Percentiles rank a stretch among this genome's conserved stretches.
phyloP scores from a whole-genome alignment of 30 jellyfish, hydroid and myxozoan genomes.

The Hydractinia symbiolongicarpus region DNA sequence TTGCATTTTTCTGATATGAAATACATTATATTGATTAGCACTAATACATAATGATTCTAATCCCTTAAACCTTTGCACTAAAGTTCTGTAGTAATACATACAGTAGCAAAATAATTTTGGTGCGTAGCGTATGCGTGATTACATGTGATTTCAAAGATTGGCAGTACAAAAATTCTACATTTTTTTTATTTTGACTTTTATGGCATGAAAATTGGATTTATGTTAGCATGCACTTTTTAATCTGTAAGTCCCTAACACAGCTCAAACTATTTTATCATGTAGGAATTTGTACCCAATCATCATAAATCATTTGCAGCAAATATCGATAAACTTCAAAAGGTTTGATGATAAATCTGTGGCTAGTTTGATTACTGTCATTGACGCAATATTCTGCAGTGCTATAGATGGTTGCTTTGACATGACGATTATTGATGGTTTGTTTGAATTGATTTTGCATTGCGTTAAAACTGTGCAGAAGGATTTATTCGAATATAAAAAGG shows the following conservation, averaged over 20 bases:
- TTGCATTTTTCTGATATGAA: background rate
- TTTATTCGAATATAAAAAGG: background rate
- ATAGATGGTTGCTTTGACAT: background rate
- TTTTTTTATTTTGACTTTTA: background rate
- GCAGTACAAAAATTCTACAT: background rate
- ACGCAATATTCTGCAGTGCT: background rate
- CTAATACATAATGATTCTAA: too few species aligned
- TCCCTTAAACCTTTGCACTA: too few species aligned
- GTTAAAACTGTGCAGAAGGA: slow-evolving; percentile 15
- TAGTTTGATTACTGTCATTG: slow-evolving; percentile 11
- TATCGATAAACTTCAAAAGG: background rate
- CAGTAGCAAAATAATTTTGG: too few species aligned
- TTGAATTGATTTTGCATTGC: slow-evolving; percentile 4
- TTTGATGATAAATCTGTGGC: slow-evolving; percentile 17
- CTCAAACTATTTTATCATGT: background rate
- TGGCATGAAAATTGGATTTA: too few species aligned
- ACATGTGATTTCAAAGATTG: background rate
- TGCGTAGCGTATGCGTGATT: background rate
- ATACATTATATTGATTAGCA: too few species aligned
- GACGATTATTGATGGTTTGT: slow-evolving; percentile 25
- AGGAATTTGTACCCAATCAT: slow-evolving; percentile 23
- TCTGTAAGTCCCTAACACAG: too few species aligned
- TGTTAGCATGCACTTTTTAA: too few species aligned
- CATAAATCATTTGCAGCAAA: slow-evolving; percentile 15
- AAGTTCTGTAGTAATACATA: too few species aligned